Evolutionary conservation across 2,888 invertebrate genomes (phyloP).

Genomic region (Cantharis flavilabris): DNA sequence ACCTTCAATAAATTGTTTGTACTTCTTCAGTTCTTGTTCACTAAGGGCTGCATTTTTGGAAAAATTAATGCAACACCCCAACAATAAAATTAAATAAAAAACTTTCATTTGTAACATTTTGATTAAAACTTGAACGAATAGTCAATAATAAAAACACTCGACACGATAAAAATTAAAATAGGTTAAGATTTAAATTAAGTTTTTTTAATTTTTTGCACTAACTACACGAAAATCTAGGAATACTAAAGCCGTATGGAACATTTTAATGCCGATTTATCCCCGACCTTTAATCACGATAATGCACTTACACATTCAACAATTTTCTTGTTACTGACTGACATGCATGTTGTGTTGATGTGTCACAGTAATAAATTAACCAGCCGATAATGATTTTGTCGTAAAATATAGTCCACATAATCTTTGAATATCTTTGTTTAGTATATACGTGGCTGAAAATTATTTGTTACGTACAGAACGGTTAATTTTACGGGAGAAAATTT

Average conservation of each 20-base stretch:
- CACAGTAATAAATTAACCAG: neutral
- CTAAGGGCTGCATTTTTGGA: slow-evolving; percentile 39
- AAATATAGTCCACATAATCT: neutral
- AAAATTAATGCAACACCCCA: slow-evolving; percentile 19
- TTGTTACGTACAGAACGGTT: neutral
- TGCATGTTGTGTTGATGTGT: neutral
- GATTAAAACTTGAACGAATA: neutral
- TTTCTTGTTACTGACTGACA: neutral
- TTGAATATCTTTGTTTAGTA: neutral
- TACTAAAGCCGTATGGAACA: neutral
- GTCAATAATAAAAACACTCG: neutral
- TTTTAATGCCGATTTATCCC: neutral
- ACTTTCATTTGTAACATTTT: neutral
- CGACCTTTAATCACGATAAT: neutral
- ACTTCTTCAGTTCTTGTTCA: slow-evolving; percentile 40
- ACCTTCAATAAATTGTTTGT: slow-evolving; percentile 45
- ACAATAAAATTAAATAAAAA: neutral
- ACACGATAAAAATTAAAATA: neutral
- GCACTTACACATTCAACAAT: neutral
- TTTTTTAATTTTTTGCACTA: neutral
- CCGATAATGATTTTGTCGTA: neutral
- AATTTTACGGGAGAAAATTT: neutral
- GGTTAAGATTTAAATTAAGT: neutral
- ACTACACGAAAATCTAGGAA: neutral
- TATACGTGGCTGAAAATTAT: neutral